Conservation (phyloP, 2,888 invertebrate genomes). For the Drosophila parthenogenetica region DNA sequence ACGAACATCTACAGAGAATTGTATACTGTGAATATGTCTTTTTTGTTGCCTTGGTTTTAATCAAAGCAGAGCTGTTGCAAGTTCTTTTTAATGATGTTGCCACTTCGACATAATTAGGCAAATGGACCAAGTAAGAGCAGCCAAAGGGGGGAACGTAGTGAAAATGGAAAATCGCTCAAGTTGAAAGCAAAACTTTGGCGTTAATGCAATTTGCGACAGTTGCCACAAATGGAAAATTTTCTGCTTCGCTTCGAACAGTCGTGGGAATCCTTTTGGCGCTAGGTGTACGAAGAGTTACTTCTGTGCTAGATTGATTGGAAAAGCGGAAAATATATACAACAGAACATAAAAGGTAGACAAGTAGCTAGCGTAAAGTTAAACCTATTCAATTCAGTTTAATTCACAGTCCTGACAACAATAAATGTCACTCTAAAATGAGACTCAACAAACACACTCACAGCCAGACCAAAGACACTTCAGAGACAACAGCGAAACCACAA, state of each 20-base stretch:
- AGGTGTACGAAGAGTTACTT: slow-evolving; percentile 25
- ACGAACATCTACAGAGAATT: slow-evolving; percentile 26
- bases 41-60: slow-evolving; percentile 56
- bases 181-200: slow-evolving; percentile 74
- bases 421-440: slow-evolving; percentile 45
- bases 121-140: slow-evolving; percentile 53
- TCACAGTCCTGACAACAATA: slow-evolving; percentile 39
- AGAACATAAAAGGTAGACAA: slow-evolving; percentile 14
- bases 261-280: slow-evolving; percentile 10
- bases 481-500: slow-evolving; percentile 42
- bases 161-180: slow-evolving; percentile 66
- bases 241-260: slow-evolving; percentile 41
- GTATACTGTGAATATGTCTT: slow-evolving; percentile 13
- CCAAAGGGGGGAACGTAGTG: slow-evolving; percentile 9
- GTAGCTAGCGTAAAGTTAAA: slow-evolving; percentile 1
- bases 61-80: slow-evolving; percentile 63
- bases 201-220: slow-evolving; percentile 76
- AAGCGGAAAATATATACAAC: slow-evolving; percentile 3
- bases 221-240: slow-evolving; percentile 78
- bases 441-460: slow-evolving; percentile 8
- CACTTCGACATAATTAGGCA: slow-evolving; percentile 75
- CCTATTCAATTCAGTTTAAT: slow-evolving; percentile 4
- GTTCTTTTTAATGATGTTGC: slow-evolving; percentile 76
- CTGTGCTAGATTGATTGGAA: slow-evolving; percentile 59
- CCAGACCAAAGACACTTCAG: slow-evolving; percentile 34